Base-by-base conservation (phyloP, 1,140 invertebrate species). In the Oscheius sp. region DNA sequence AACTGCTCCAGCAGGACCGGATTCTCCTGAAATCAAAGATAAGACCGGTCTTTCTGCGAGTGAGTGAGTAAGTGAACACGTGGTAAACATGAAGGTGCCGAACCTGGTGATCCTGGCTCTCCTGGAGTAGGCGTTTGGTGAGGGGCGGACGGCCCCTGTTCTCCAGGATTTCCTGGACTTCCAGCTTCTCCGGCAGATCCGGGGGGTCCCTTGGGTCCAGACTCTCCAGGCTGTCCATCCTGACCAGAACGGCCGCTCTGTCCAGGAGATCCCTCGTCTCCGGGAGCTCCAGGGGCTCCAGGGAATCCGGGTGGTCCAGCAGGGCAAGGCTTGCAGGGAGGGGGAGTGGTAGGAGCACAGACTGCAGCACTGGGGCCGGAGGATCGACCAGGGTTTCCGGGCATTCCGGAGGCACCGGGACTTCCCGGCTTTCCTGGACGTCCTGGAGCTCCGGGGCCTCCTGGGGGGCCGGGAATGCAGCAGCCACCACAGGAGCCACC, bases 301-400 rank as follows among this genome's bases (percentile, higher is more conserved):
- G 71, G 71, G 7, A 73, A 35, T 52, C 75, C 75, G 42, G 67
- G 65, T 23, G 75, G 71, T 7, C 75, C 75, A 23, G 62, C 45
- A 29, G 74, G 74, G 35, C 74, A 75, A 28, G 65, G 69, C 65
- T 67, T 59, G 34, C 74, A 75, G 20, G 71, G 74, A 23, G 65
- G 74, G 32, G 62, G 42, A 46, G 38, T 71, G 4, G 58, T 34
- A 38, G 74, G 71, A 35, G 62, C 74, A 61, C 74, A 75, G 55
- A 49, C 63, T 26, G 45, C 32, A 35, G 31, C 72, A n/a, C n/a
- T n/a, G n/a, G n/a, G n/a, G 20, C 55, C 35, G 3, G 68, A 45
- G 15, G 52, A 59, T 32, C 52, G 7, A 65, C 72, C 74, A 26
- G 74, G 74, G 34, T 55, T 75, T 36, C 74, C 74, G n/a, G 72